Conservation (phyloP, 30 jellyfish, hydroid and myxozoan genomes). For the Pseudorhiza aurosa region DNA sequence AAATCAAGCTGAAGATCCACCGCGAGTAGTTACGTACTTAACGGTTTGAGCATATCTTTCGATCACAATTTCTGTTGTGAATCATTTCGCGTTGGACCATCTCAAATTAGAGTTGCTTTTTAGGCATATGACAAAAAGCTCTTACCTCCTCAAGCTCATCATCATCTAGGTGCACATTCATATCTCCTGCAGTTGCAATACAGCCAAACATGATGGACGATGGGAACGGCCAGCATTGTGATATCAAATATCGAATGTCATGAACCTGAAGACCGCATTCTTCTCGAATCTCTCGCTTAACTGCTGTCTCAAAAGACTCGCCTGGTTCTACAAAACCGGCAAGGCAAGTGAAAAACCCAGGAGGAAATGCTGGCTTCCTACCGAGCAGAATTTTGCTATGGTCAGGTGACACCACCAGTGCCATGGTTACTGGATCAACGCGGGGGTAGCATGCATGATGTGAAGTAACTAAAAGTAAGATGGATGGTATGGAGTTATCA, state of each 20-base stretch:
- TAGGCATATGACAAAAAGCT: too few relatives aligned
- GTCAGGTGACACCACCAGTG: slow-evolving; percentile 65
- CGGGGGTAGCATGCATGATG: slow-evolving; percentile 84
- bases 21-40: too few relatives aligned
- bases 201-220: slow-evolving; percentile 77
- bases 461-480: slow-evolving; percentile 1
- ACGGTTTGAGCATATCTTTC: too few relatives aligned
- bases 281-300: slow-evolving; percentile 65
- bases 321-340: slow-evolving; percentile 88
- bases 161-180: slow-evolving; percentile 37
- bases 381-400: slow-evolving; percentile 57
- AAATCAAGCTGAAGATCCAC: too few relatives aligned
- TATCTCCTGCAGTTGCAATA: slow-evolving; percentile 47
- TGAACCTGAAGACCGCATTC: slow-evolving; percentile 66
- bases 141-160: slow-evolving; percentile 74
- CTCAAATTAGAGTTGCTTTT: too few relatives aligned
- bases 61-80: too few relatives aligned
- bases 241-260: slow-evolving; percentile 49
- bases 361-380: slow-evolving; percentile 66
- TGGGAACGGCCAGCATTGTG: slow-evolving; percentile 91
- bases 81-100: too few relatives aligned
- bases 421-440: slow-evolving; percentile 79
- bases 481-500: too few relatives aligned
- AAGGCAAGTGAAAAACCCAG: slow-evolving; percentile 69
- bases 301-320: slow-evolving; percentile 79